phyloP scores from a whole-genome alignment of 2,888 invertebrate genomes.

The Galeopsomyia nigrocyanea region DNA sequence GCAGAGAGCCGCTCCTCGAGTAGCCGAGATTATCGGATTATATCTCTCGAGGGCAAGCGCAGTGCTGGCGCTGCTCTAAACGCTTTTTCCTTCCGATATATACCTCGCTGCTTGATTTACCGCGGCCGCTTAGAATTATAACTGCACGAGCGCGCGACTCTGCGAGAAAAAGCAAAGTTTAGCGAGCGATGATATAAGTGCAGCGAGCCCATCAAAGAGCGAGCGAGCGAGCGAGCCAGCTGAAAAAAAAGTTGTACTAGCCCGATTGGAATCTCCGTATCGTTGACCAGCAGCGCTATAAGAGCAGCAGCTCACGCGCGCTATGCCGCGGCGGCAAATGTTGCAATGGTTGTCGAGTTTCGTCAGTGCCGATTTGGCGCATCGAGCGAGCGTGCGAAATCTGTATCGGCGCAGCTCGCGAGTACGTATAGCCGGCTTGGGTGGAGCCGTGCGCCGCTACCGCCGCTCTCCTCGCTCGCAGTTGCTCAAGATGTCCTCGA shows the following conservation, averaged over 20 bases:
- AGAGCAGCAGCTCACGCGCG: neutral
- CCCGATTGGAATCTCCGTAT: constrained; percentile 19
- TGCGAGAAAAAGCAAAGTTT: neutral
- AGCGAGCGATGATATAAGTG: constrained; percentile 32
- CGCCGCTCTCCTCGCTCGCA: neutral
- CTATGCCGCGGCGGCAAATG: neutral
- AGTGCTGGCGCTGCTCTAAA: constrained; percentile 51
- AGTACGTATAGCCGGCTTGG: too few relatives aligned
- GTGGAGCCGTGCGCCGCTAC: neutral
- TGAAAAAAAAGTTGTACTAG: constrained; percentile 34
- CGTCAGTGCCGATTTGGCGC: constrained; percentile 19
- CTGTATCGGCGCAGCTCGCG: neutral
- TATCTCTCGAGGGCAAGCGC: constrained; percentile 39
- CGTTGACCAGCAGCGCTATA: too few relatives aligned
- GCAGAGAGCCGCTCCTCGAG: constrained; percentile 42
- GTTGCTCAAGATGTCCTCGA: too few relatives aligned
- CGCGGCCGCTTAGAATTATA: too few relatives aligned
- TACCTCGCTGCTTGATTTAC: neutral
- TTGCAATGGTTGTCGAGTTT: constrained; percentile 21
- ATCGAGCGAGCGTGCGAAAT: constrained; percentile 21
- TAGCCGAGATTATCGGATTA: constrained; percentile 53
- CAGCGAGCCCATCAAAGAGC: neutral
- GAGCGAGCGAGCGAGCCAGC: neutral
- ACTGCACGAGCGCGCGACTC: neutral
- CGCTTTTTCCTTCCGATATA: constrained; percentile 20